These are phyloP conservation scores for Mellilla xanthometata DNA, from an alignment of 2,888 invertebrate species.

Conservation along the genomic window DNA sequence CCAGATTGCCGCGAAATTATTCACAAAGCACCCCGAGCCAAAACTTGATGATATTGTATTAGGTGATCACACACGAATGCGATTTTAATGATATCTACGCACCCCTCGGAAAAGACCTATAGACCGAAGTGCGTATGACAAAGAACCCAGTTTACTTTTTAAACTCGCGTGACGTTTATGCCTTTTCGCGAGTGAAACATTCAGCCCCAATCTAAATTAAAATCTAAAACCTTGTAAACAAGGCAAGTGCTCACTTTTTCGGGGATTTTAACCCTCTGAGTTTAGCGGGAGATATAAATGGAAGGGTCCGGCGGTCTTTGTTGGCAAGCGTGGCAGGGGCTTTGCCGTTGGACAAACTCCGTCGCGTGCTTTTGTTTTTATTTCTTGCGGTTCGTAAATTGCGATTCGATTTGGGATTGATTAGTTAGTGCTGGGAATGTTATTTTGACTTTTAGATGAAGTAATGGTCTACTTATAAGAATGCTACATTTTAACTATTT, in stretches of 20 bases:
- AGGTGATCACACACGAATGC: constrained; percentile 83
- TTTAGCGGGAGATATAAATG: constrained; percentile 74
- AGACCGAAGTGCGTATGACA: constrained; percentile 41
- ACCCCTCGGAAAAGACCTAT: constrained; percentile 45
- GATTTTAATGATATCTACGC: constrained; percentile 77
- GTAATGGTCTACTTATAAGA: too few relatives aligned
- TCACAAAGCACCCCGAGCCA: constrained; percentile 73
- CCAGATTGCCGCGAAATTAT: constrained; percentile 81
- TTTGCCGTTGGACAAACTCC: constrained; percentile 63
- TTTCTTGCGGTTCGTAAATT: constrained; percentile 25
- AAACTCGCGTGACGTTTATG: constrained; percentile 49
- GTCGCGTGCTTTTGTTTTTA: constrained; percentile 37
- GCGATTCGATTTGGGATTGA: constrained; percentile 9
- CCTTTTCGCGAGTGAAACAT: constrained; percentile 44
- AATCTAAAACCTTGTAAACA: constrained; percentile 84
- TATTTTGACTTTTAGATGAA: too few relatives aligned
- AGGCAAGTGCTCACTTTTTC: constrained; percentile 84
- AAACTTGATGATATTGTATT: constrained; percentile 83
- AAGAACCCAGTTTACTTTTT: constrained; percentile 48
- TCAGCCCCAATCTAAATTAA: constrained; percentile 83
- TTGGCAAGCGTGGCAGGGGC: constrained; percentile 35
- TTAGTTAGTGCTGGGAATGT: too few relatives aligned
- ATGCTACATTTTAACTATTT: too few relatives aligned
- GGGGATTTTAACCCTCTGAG: constrained; percentile 82
- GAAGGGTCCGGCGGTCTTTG: constrained; percentile 50